Evolutionary conservation across 2,113 vertebrate genomes (phyloP), one percentile per base, ranked within the genome.

Genomic region (Corythornis madagascariensis): DNA sequence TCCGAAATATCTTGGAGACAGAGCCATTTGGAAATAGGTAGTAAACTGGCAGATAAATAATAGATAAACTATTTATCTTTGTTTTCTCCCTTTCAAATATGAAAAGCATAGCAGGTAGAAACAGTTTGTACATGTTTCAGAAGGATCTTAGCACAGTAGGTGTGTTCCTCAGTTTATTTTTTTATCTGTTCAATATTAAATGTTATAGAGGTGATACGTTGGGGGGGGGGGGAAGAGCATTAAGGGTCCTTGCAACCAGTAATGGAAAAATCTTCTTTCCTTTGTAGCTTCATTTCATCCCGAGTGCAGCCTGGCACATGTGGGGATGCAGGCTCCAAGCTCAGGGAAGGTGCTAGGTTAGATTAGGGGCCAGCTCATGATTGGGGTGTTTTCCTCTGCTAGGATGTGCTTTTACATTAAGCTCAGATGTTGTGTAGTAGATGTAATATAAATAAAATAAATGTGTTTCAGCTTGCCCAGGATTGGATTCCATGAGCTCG

Each of bases 351-450:
- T 94, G 63, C 74, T 89, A 57, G n/a, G 29, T 73, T 65, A 78
- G 53, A 86, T 93, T 78, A 85, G 81, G 59, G 55, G n/a, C 28
- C 45, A 10, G 89, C 92, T 78, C 83, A 57, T 91, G 66, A 76
- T 78, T 60, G 70, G 57, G 48, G 1, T 79, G 63, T 28, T 89
- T 87, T 82, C 57, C n/a, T 72, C 89, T 76, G 57, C 81, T 82
- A 11, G 50, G 21, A 77, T 92, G 63, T 69, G 69, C 61, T 92
- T 83, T 56, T 78, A 69, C 91, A 85, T 89, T 84, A 93, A 95
- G 84, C 74, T 81, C 95, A 93, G 93, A 95, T 96, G 94, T 87
- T 93, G 60, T 42, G n/a, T 53, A 78, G 81, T 55, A 82, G 65
- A 86, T 82, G 77, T 87, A 91, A 78, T 60, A 86, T 79, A 95